A percentile compares a stretch with the other conserved stretches of the same genome.
Conservation (phyloP, 2,797 vertebrate genomes). For the Furcifer pardalis region DNA sequence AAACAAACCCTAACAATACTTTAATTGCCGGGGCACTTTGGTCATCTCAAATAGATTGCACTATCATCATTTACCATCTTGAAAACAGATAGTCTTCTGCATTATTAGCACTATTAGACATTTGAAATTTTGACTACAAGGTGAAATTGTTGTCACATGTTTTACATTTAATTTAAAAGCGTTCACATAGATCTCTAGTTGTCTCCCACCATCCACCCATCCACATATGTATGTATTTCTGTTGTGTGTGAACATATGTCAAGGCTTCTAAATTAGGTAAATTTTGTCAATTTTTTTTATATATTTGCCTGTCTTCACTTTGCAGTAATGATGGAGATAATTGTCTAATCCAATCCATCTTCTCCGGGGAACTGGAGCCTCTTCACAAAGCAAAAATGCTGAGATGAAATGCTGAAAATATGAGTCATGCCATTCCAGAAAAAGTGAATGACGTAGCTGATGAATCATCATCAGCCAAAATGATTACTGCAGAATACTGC, state of each 20-base stretch:
- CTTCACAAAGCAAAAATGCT: conserved; percentile 33
- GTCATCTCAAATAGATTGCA: conserved; percentile 15
- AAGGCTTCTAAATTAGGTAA: conserved; percentile 67
- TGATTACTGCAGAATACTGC: conserved; percentile 23
- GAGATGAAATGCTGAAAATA: conserved; percentile 42
- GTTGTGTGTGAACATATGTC: conserved; percentile 29
- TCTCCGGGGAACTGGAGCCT: conserved; percentile 41
- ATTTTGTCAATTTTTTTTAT: conserved; percentile 63
- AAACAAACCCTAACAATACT: neutral
- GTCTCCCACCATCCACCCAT: neutral
- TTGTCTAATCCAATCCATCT: conserved; percentile 44
- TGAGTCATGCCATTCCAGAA: conserved; percentile 38
- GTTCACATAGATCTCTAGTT: neutral
- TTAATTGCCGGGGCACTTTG: conserved; percentile 9
- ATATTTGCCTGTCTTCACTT: conserved; percentile 40
- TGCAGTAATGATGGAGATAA: conserved; percentile 31
- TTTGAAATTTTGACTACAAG: conserved; percentile 34
- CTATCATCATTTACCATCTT: conserved; percentile 9
- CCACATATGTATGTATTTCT: conserved; percentile 35
- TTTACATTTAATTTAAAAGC: conserved; percentile 53
- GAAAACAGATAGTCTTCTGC: conserved; percentile 48
- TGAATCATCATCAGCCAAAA: neutral
- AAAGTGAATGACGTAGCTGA: conserved; percentile 26
- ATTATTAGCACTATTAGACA: conserved; percentile 44
- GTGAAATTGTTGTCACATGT: conserved; percentile 37